Base-by-base conservation (phyloP, 2,797 vertebrate species). In the Thaleichthys pacificus region DNA sequence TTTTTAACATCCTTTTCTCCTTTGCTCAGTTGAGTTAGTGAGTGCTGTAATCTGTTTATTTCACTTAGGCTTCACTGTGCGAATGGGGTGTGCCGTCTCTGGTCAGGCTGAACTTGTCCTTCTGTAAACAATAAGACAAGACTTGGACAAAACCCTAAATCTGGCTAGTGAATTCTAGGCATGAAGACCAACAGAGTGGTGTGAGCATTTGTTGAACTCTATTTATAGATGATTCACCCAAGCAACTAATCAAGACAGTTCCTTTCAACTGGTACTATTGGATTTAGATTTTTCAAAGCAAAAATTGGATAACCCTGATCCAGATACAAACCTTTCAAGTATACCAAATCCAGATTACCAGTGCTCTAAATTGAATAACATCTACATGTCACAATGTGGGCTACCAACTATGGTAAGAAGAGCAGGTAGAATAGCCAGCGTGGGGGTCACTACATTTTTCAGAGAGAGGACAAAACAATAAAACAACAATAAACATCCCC, bases 271-370 rank as follows among this genome's bases (percentile, higher is more conserved):
- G 42, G 42, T 47, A 47, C 42, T 47, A 47, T 47, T 47, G 42
- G 11, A 47, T 47, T 47, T 3, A 47, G 42, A 47, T 14, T 11
- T 12, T 42, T 42, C 11, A 14, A 42, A 11, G 42, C 2, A 47
- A 35, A 35, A 35, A 63, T 60, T 68, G 32, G 15, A 71, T 56
- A 63, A 62, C 38, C 62, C 7, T 72, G 35, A 70, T 70, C 32
- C 71, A 77, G 28, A 63, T 64, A 56, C 32, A 30, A 68, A 28
- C 56, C 5, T 42, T 61, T 75, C 47, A 28, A 68, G 5, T 35
- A 51, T 6, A 38, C 14, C n/a, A 61, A 26, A 69, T 76, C 61
- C 1, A 1, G 30, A 22, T 60, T 54, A 62, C 28, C 63, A 19
- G 21, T 66, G 38, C 24, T 75, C 14, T 24, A 19, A 68, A 61